Evolutionary conservation across 2,888 invertebrate genomes (phyloP).

Genomic region (Eupithecia vulgata): DNA sequence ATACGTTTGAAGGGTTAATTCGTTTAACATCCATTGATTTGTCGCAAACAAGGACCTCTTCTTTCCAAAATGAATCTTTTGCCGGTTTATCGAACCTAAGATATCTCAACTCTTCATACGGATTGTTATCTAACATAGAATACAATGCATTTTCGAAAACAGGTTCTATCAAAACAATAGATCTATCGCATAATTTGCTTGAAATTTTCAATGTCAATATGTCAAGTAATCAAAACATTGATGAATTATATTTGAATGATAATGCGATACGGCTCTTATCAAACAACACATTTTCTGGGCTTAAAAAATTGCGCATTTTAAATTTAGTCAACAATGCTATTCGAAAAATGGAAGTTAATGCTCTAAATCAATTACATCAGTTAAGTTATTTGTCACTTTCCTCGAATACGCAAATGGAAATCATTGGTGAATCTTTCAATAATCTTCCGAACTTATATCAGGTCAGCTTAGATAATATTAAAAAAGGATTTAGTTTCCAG

Average conservation of each 20-base stretch:
- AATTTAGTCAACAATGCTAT: conserved; percentile 41
- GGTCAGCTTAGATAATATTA: conserved; percentile 37
- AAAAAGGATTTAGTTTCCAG: conserved; percentile 36
- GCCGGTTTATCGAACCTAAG: conserved; percentile 30
- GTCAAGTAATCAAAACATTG: conserved; percentile 33
- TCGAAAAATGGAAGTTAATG: conserved; percentile 28
- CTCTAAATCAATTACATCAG: conserved; percentile 27
- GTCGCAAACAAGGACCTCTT: conserved; percentile 24
- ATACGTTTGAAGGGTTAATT: conserved; percentile 31
- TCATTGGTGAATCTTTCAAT: conserved; percentile 37
- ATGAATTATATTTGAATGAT: conserved; percentile 41
- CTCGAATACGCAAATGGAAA: conserved; percentile 34
- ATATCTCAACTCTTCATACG: conserved; percentile 38
- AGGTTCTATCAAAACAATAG: conserved; percentile 37
- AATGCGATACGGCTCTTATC: conserved; percentile 39
- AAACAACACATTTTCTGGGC: conserved; percentile 37
- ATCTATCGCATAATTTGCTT: conserved; percentile 42
- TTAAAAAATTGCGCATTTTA: conserved; percentile 35
- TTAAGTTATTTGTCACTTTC: conserved; percentile 41
- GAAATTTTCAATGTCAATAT: conserved; percentile 38
- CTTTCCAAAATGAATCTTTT: conserved; percentile 39
- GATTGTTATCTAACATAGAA: conserved; percentile 37
- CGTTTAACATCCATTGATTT: conserved; percentile 32
- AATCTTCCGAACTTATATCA: conserved; percentile 36
- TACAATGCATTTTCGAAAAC: conserved; percentile 38